Evolutionary conservation across 2,888 invertebrate species (phyloP).

Genomic region (Odontocolon sp.): DNA sequence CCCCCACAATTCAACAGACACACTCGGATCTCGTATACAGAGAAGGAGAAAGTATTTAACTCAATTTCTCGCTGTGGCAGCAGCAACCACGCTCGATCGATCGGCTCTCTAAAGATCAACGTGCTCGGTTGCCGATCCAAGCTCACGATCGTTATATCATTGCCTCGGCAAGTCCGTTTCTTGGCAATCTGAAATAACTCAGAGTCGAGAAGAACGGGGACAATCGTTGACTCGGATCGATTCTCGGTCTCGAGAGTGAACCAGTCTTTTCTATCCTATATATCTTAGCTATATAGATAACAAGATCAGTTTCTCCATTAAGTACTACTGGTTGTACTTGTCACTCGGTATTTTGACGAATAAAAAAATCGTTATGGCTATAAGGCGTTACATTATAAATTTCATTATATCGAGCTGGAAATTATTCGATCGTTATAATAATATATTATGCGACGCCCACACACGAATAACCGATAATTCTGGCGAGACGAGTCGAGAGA

Average conservation of each 20-base stretch:
- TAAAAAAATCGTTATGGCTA: background rate
- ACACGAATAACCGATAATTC: constrained; percentile 5
- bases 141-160: constrained; percentile 35
- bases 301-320: background rate
- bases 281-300: background rate
- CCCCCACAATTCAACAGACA: constrained; percentile 27
- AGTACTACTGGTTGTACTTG: background rate
- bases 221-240: constrained; percentile 1
- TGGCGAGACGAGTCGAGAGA: background rate
- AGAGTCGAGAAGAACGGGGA: background rate
- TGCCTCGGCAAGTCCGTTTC: background rate
- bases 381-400: background rate
- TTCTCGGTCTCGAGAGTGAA: background rate
- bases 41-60: constrained; percentile 73
- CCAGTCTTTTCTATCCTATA: background rate
- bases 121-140: constrained; percentile 38
- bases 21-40: background rate
- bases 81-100: constrained; percentile 37
- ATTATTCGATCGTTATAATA: background rate
- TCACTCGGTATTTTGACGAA: background rate
- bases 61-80: constrained; percentile 61
- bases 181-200: background rate
- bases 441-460: constrained; percentile 49
- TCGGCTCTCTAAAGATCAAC: constrained; percentile 49
- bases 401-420: constrained; percentile 9